Percentiles rank a stretch among this genome's conserved stretches.
These are phyloP conservation scores for Condylura cristata DNA, from an alignment of 2,113 vertebrate species.

Conservation along the genomic window DNA sequence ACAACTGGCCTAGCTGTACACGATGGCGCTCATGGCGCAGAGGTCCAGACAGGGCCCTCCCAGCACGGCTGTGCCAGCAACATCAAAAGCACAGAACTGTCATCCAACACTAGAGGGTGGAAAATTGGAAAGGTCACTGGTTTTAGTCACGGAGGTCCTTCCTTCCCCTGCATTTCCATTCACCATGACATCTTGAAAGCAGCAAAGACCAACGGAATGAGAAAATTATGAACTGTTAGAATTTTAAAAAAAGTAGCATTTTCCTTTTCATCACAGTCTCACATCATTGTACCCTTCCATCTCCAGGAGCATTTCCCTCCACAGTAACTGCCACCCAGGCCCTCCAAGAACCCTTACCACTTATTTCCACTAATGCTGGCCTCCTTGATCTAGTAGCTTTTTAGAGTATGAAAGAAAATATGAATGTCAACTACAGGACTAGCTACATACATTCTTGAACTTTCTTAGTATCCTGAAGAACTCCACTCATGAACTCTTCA, in stretches of 20 bases:
- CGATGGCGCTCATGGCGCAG: neutral
- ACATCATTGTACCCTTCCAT: neutral
- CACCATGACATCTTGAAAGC: conserved; percentile 8
- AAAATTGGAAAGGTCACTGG: conserved; percentile 9
- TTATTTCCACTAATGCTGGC: neutral
- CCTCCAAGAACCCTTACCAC: neutral
- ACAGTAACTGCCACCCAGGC: neutral
- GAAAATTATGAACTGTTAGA: neutral
- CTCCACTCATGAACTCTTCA: neutral
- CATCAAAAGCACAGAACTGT: neutral
- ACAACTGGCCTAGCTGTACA: neutral
- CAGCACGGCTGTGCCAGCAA: neutral
- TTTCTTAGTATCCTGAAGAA: neutral
- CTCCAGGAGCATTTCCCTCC: neutral
- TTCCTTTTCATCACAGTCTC: neutral
- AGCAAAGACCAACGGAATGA: neutral
- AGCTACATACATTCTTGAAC: neutral
- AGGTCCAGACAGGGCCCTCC: neutral
- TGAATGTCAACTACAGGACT: neutral
- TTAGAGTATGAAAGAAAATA: neutral
- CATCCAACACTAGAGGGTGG: neutral
- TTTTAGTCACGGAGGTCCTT: neutral
- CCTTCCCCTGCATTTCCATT: neutral
- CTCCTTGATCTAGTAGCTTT: neutral
- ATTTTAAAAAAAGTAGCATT: neutral